These are phyloP conservation scores for Corythaixoides concolor DNA, from an alignment of 2,113 vertebrate genomes.

Conservation along the genomic window DNA sequence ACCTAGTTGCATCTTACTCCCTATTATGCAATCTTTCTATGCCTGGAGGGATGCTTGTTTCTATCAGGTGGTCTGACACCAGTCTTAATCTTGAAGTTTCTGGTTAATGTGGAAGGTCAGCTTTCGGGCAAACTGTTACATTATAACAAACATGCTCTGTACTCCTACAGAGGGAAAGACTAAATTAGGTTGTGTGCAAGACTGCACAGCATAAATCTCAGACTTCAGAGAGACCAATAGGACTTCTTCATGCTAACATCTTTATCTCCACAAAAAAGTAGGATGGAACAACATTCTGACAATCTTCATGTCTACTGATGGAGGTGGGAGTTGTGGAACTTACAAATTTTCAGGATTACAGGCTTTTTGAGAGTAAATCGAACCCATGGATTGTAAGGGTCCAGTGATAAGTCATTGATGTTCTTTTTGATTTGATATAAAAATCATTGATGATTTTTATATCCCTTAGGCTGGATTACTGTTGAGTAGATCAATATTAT, in stretches of 20 bases:
- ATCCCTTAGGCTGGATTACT: background rate
- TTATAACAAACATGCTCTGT: background rate
- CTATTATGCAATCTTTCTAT: background rate
- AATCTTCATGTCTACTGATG: accelerated
- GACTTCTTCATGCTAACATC: background rate
- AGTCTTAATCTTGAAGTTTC: background rate
- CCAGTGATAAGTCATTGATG: background rate
- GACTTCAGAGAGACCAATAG: background rate
- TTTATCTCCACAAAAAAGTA: background rate
- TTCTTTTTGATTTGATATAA: background rate
- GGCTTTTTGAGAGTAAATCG: background rate
- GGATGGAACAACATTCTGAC: background rate
- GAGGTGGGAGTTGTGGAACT: background rate
- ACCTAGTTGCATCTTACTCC: background rate
- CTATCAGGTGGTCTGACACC: background rate
- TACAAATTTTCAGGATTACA: background rate
- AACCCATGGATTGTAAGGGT: background rate
- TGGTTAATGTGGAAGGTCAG: background rate
- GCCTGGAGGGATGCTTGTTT: background rate
- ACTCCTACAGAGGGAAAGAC: background rate
- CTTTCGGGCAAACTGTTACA: background rate
- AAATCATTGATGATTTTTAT: background rate
- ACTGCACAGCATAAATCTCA: background rate
- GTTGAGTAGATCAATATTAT: background rate
- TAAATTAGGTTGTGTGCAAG: background rate